Evolutionary conservation across 1,140 invertebrate genomes (phyloP).

Genomic region (Bombus ignitus): DNA sequence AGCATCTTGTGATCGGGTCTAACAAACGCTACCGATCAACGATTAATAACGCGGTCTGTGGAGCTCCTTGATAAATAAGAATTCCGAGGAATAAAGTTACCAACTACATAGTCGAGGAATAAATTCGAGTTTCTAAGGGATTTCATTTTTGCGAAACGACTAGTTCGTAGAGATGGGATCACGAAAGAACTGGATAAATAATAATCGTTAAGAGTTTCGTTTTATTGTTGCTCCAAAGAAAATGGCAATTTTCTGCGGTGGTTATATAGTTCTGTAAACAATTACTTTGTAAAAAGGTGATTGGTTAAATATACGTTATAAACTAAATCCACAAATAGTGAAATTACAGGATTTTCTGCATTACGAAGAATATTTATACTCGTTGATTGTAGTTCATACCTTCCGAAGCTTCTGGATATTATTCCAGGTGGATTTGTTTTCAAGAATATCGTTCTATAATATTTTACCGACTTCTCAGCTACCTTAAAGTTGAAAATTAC

Average conservation of each 20-base stretch:
- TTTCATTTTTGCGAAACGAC: not conserved
- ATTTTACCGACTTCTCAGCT: not conserved
- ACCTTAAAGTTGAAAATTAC: not conserved
- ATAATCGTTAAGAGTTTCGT: not conserved
- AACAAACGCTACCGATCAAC: constrained; percentile 9
- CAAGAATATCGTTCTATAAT: not conserved
- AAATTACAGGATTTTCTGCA: not conserved
- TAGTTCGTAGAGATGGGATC: not conserved
- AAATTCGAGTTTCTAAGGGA: not conserved
- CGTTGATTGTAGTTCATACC: not conserved
- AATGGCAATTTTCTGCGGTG: not conserved
- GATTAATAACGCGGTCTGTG: not conserved
- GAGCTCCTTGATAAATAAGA: not conserved
- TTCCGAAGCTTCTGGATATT: not conserved
- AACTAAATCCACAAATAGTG: not conserved
- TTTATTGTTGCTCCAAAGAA: not conserved
- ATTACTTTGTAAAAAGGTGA: not conserved
- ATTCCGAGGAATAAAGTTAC: not conserved
- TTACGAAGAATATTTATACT: not conserved
- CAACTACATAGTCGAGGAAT: not conserved
- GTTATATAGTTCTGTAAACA: not conserved
- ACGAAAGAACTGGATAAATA: not conserved
- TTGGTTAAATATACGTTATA: not conserved
- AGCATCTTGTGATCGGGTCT: not conserved
- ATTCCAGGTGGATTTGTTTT: not conserved